Evolutionary conservation across 2,888 invertebrate genomes (phyloP).

Genomic region (Punctoribates punctum): DNA sequence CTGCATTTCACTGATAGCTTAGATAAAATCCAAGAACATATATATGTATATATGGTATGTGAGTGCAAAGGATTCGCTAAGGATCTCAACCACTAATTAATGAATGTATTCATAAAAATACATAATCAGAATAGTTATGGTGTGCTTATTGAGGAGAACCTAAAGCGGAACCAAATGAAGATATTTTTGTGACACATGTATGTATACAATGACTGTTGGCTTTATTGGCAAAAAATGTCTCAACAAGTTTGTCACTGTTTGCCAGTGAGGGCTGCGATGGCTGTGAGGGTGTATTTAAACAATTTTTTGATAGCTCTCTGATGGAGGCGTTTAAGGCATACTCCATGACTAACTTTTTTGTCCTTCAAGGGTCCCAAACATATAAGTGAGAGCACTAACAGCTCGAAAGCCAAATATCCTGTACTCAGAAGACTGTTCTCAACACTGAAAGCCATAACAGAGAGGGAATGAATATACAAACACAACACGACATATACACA

Average conservation of each 20-base stretch:
- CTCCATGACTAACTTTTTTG: conserved; percentile 17
- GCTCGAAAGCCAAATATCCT: not conserved
- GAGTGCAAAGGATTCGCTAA: conserved; percentile 4
- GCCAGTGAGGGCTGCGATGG: too few relatives aligned
- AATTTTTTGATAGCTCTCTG: conserved; percentile 9
- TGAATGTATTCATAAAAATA: not conserved
- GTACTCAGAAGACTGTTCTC: not conserved
- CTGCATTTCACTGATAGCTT: too few relatives aligned
- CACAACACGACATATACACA: not conserved
- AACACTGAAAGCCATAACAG: not conserved
- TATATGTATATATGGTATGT: not conserved
- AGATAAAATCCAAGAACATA: too few relatives aligned
- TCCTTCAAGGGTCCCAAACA: conserved; percentile 17
- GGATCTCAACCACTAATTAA: conserved; percentile 3
- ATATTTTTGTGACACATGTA: conserved; percentile 14
- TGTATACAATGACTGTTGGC: not conserved
- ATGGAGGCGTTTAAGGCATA: conserved; percentile 14
- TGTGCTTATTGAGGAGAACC: not conserved
- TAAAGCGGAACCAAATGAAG: conserved; percentile 3
- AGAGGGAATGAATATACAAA: conserved; percentile 2
- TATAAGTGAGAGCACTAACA: conserved; percentile 1
- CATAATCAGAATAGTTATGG: not conserved
- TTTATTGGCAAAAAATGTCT: not conserved
- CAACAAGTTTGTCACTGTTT: not conserved
- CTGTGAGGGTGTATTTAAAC: conserved; percentile 3